Evolutionary conservation across 2,888 invertebrate species (phyloP).

Genomic region (Zygaena filipendulae): DNA sequence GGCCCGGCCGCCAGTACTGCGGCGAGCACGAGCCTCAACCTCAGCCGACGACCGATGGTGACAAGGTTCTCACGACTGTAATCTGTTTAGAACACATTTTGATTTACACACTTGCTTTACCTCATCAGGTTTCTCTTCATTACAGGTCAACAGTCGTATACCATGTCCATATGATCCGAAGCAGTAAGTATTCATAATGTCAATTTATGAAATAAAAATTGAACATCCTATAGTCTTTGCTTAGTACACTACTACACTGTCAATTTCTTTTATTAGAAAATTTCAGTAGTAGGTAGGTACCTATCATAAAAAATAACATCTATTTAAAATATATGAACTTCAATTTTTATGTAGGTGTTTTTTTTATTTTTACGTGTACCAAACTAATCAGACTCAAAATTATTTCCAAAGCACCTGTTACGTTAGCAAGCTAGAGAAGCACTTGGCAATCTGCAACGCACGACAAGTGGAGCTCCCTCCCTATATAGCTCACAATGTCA

Average conservation of each 20-base stretch:
- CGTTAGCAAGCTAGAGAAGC: constrained; percentile 73
- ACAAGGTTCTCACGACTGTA: constrained; percentile 28
- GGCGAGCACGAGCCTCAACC: constrained; percentile 74
- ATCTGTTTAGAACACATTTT: not conserved
- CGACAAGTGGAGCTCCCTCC: constrained; percentile 56
- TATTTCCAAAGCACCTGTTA: constrained; percentile 80
- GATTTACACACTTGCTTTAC: not conserved
- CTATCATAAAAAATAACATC: no score
- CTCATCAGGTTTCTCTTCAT: constrained; percentile 9
- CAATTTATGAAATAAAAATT: no score
- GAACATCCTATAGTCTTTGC: no score
- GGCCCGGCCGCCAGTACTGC: constrained; percentile 74
- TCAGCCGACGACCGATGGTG: constrained; percentile 23
- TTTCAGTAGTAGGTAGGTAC: no score
- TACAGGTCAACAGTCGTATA: constrained; percentile 62
- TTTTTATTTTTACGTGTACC: no score
- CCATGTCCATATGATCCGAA: constrained; percentile 79
- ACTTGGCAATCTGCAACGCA: constrained; percentile 80
- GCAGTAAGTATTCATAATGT: constrained; percentile 64
- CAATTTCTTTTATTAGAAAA: no score
- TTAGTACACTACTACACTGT: no score
- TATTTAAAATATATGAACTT: no score
- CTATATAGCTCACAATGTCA: constrained; percentile 67
- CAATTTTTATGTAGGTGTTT: no score
- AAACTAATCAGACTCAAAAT: no score